phyloP scores from a whole-genome alignment of 2,797 vertebrate genomes.

The Helarctos malayanus region DNA sequence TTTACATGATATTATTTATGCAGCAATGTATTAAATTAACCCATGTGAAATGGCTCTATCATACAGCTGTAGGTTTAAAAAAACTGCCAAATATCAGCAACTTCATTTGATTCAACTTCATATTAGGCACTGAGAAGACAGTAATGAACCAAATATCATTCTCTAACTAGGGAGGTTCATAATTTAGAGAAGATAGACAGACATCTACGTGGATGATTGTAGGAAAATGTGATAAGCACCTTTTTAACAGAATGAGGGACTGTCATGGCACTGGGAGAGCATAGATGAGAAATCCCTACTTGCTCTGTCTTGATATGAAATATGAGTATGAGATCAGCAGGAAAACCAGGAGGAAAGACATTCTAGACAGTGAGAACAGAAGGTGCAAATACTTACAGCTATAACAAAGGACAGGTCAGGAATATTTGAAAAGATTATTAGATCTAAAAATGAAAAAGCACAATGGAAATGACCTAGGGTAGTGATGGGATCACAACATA shows the following conservation, averaged over 20 bases:
- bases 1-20: constrained; percentile 34
- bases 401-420: background rate
- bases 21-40: background rate
- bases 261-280: accelerated
- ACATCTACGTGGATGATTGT: too few relatives aligned
- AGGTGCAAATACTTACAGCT: background rate
- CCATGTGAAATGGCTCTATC: background rate
- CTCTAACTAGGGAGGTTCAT: background rate
- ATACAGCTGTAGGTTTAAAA: background rate
- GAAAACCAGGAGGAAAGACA: background rate
- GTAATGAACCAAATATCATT: background rate
- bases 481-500: accelerated
- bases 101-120: background rate
- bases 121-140: background rate
- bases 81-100: background rate
- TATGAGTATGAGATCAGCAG: background rate
- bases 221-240: background rate
- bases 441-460: background rate
- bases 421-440: background rate
- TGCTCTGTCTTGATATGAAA: background rate
- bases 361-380: background rate
- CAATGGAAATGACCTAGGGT: accelerated
- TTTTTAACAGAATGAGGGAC: accelerated
- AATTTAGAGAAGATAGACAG: background rate
- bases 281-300: background rate